A percentile compares a stretch with the other conserved stretches of the same genome.
Conservation (phyloP, 2,888 invertebrate genomes). For the Oscheius sp. region DNA sequence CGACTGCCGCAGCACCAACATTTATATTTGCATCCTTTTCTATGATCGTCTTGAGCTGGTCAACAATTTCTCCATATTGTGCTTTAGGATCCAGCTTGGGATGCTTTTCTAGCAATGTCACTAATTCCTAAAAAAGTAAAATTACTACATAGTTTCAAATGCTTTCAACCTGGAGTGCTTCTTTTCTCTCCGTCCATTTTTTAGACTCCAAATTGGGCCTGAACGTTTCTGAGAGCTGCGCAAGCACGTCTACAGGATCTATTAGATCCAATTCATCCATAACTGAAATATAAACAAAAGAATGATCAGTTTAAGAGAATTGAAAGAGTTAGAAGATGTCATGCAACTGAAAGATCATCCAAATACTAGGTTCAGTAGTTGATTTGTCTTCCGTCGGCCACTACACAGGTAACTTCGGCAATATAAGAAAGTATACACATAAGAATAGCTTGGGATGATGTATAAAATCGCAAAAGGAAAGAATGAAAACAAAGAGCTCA, state of each 20-base stretch:
- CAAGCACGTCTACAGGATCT: constrained; percentile 91
- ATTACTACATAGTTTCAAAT: not conserved
- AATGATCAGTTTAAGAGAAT: no score
- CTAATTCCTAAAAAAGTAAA: constrained; percentile 75
- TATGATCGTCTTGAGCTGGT: constrained; percentile 88
- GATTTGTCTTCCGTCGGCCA: no score
- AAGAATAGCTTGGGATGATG: no score
- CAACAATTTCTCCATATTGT: constrained; percentile 90
- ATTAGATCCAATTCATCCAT: constrained; percentile 80
- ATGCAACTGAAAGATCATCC: no score
- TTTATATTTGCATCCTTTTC: constrained; percentile 94
- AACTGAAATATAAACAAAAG: no score
- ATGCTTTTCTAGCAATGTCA: constrained; percentile 73
- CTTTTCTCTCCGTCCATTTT: constrained; percentile 93
- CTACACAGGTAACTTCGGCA: no score
- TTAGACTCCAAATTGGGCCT: constrained; percentile 93
- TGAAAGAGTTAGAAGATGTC: no score
- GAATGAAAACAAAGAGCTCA: not conserved
- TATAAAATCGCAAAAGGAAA: not conserved
- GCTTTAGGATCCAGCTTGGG: constrained; percentile 87
- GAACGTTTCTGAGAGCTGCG: constrained; percentile 93
- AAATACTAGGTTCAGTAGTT: no score
- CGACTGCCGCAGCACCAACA: constrained; percentile 87
- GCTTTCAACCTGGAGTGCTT: constrained; percentile 80
- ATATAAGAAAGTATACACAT: no score